Conservation (phyloP, 2,888 invertebrate genomes). For the Pachydiplax longipennis region DNA sequence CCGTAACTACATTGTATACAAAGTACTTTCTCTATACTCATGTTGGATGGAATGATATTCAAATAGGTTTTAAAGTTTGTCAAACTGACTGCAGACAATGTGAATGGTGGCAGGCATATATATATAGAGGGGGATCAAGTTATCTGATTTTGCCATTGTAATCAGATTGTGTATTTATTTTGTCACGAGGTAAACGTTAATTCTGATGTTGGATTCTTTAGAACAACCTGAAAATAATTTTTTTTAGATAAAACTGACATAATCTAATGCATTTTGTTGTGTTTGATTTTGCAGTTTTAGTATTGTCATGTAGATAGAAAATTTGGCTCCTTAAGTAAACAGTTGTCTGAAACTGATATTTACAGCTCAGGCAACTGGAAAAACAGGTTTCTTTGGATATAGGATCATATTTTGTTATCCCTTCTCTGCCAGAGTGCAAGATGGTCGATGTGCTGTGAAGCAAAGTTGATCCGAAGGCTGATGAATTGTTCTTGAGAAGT, state of each 20-base stretch:
- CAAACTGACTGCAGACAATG: slow-evolving; percentile 67
- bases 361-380: slow-evolving; percentile 14
- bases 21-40: slow-evolving; percentile 32
- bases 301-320: neutral
- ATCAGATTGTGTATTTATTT: neutral
- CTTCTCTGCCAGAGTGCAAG: slow-evolving; percentile 41
- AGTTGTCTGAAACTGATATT: neutral
- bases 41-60: neutral
- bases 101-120: slow-evolving; percentile 64
- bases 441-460: slow-evolving; percentile 44
- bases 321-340: neutral
- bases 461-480: slow-evolving; percentile 43
- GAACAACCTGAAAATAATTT: neutral
- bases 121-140: neutral
- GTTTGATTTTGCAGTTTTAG: slow-evolving; percentile 25
- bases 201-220: neutral
- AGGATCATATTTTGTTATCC: slow-evolving; percentile 22
- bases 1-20: neutral
- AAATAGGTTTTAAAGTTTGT: slow-evolving; percentile 48
- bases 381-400: neutral
- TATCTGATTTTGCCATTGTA: neutral
- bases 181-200: neutral
- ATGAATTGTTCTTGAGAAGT: slow-evolving; percentile 43
- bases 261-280: neutral
- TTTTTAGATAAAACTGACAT: neutral